Base-by-base conservation (phyloP, 2,797 vertebrate species). In the Scarus forsteni region DNA sequence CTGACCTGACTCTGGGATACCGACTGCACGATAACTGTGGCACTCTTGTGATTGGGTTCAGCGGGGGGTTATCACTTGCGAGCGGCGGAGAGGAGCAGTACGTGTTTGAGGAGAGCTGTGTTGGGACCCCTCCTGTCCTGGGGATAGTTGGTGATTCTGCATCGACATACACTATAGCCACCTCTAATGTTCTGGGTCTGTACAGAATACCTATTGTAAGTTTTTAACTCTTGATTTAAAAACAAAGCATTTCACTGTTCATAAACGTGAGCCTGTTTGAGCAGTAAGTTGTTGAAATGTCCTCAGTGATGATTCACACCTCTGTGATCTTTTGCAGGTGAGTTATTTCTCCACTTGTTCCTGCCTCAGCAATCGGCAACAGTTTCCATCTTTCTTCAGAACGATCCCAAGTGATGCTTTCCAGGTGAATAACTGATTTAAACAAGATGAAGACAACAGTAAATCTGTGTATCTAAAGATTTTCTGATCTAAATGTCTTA, bases 11-110 rank as follows among this genome's bases (percentile, higher is more conserved):
- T 34, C 81, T 93, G 11, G 92, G 93, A 68, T 94, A 92, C 65
- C 82, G 80, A 68, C 54, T 94, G 12, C 92, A 91, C 71, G 92
- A 94, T 59, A 93, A 92, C 75, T 94, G 93, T 60, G 73, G 79
- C 38, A 87, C 83, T 62, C 78, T 92, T 46, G 80, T 74, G 2
- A 78, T 91, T 52, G 90, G 90, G 35, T 90, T 93, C 72, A 85
- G 91, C 57, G 90, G 88, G n/a, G 88, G 77, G 3, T 66, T 86
- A 34, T 86, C 86, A 13, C 60, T 94, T 45, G 74, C 60, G 19
- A 89, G 77, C 70, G 83, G 87, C n/a, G 6, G 12, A 63, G 83
- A 83, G 12, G 79, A 81, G 14, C 51, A 69, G 13, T 67, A 81
- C 71, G 40, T 67, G 13, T 39, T 73, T 54, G 39, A 72, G 9